Conservation (phyloP, 2,113 vertebrate genomes). For the Drymodes brunneopygia region DNA sequence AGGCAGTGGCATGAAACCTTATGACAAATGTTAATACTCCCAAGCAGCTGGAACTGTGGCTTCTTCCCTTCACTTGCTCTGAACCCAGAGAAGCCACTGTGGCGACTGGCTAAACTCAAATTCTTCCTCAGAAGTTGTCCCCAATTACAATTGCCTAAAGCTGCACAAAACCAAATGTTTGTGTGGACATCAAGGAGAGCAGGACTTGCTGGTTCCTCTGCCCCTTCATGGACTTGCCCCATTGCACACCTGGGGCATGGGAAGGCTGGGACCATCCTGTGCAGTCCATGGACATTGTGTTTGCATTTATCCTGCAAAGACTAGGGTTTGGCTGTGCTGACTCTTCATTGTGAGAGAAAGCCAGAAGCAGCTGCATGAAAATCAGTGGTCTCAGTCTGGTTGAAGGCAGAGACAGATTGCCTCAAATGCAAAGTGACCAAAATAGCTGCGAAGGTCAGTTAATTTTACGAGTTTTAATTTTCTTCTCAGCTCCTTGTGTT, state of each 20-base stretch:
- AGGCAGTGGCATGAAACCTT: background rate
- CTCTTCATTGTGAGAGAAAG: background rate
- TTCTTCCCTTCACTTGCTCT: background rate
- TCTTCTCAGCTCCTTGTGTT: background rate
- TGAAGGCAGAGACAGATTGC: background rate
- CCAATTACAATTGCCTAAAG: background rate
- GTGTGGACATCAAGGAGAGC: background rate
- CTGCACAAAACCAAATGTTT: background rate
- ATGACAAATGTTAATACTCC: background rate
- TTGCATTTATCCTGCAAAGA: background rate
- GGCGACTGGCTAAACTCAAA: background rate
- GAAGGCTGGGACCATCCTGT: background rate
- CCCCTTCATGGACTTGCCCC: background rate
- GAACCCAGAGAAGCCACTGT: background rate
- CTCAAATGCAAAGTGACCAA: background rate
- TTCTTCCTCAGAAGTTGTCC: background rate
- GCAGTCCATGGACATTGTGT: background rate
- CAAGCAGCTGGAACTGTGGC: background rate
- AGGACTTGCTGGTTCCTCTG: background rate
- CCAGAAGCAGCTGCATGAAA: background rate
- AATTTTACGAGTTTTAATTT: background rate
- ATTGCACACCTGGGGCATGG: background rate
- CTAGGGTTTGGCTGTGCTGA: background rate
- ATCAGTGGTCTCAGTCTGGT: background rate
- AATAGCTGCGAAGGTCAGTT: background rate